Evolutionary conservation across 2,888 invertebrate genomes (phyloP).

Genomic region (Phyllotreta cruciferae): DNA sequence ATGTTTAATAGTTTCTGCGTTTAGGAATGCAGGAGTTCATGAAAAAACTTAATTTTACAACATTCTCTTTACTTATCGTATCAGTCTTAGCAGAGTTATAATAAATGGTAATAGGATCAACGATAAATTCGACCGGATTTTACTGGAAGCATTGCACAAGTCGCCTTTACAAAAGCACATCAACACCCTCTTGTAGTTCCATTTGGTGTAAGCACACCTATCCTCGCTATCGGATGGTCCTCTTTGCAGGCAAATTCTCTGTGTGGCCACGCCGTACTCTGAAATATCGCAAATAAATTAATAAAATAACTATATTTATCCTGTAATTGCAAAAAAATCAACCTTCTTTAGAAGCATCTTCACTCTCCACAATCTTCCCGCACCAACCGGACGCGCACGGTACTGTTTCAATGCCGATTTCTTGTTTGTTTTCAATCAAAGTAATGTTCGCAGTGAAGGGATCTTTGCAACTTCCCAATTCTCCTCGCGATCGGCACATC

Average conservation of each 20-base stretch:
- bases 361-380: constrained; percentile 85
- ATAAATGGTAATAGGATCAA: constrained; percentile 28
- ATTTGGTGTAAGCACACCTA: constrained; percentile 85
- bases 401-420: constrained; percentile 75
- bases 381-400: constrained; percentile 94
- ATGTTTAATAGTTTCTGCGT: too few relatives aligned
- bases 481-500: constrained; percentile 85
- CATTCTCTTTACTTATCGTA: constrained; percentile 19
- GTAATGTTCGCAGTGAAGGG: constrained; percentile 82
- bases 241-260: constrained; percentile 85
- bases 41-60: constrained; percentile 1
- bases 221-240: constrained; percentile 90
- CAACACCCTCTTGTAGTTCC: constrained; percentile 82
- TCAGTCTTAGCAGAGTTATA: constrained; percentile 33
- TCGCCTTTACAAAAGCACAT: constrained; percentile 94
- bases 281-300: constrained; percentile 44
- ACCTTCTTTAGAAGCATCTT: constrained; percentile 68
- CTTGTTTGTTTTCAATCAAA: constrained; percentile 66
- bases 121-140: constrained; percentile 34
- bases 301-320: constrained; percentile 6
- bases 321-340: neutral
- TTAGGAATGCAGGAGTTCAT: too few relatives aligned
- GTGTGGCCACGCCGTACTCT: constrained; percentile 89
- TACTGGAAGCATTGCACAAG: constrained; percentile 72
- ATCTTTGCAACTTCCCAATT: constrained; percentile 88